Evolutionary conservation across 2,113 vertebrate species (phyloP).

Genomic region (Alectura lathami): DNA sequence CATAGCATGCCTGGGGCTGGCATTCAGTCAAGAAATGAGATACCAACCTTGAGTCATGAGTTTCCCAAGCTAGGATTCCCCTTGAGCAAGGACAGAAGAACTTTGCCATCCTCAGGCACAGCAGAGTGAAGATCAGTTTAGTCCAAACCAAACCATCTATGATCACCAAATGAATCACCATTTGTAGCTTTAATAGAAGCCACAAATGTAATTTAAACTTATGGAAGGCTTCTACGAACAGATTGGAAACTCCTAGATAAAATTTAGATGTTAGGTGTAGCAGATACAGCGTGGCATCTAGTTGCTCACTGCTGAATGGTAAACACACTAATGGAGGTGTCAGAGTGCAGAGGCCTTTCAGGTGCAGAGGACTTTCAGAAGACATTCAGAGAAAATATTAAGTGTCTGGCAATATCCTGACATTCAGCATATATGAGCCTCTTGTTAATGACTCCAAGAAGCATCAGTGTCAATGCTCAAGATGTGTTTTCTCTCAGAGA

Average conservation of each 20-base stretch:
- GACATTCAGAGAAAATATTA: neutral
- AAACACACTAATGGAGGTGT: neutral
- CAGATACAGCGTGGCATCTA: too few species aligned
- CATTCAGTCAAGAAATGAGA: neutral
- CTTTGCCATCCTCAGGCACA: neutral
- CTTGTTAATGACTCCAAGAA: neutral
- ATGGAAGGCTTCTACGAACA: neutral
- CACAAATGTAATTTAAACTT: neutral
- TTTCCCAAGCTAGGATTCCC: neutral
- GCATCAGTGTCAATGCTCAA: neutral
- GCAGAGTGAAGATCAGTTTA: neutral
- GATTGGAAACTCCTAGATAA: neutral
- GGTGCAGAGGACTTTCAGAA: neutral
- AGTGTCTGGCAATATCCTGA: neutral
- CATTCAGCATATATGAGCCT: neutral
- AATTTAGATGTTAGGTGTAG: neutral
- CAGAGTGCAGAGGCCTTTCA: neutral
- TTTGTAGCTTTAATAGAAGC: neutral
- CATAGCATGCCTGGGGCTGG: neutral
- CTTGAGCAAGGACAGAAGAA: neutral
- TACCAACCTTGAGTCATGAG: neutral
- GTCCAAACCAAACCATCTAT: neutral
- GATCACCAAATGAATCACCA: neutral
- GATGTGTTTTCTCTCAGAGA: neutral
- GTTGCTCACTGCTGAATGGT: neutral